A percentile compares a stretch with the other conserved stretches of the same genome.
These are phyloP conservation scores for Drosophila persimilis DNA, from an alignment of 1,140 invertebrate genomes.

Conservation along the genomic window DNA sequence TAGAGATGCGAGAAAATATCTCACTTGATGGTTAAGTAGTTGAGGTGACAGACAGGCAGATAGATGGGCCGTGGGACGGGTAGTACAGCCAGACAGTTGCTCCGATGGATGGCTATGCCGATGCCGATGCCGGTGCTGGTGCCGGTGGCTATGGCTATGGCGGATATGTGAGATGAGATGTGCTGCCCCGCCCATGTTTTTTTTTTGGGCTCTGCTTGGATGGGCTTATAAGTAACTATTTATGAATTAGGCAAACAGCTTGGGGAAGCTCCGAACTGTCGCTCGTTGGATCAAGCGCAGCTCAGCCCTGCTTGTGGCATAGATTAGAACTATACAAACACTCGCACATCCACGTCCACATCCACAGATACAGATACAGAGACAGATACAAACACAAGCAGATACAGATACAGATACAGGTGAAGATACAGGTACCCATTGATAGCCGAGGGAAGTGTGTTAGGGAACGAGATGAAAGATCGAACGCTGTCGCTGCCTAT, in stretches of 20 bases:
- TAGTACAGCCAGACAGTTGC: constrained; percentile 12
- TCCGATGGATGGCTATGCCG: not conserved
- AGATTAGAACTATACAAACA: constrained; percentile 64
- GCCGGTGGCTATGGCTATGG: too few species aligned
- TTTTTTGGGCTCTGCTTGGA: constrained; percentile 25
- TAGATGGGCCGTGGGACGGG: constrained; percentile 8
- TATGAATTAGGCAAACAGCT: constrained; percentile 78
- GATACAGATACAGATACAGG: constrained; percentile 1
- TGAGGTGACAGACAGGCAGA: constrained; percentile 57
- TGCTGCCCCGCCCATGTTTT: constrained; percentile 59
- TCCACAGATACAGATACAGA: not conserved
- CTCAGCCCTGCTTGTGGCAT: constrained; percentile 10
- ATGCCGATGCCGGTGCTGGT: too few species aligned
- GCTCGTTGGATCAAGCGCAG: too few species aligned
- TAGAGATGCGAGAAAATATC: constrained; percentile 73
- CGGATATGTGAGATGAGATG: not conserved
- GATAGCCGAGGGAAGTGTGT: too few species aligned
- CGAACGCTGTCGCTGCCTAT: constrained; percentile 52
- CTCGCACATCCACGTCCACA: constrained; percentile 10
- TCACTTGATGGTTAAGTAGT: constrained; percentile 77
- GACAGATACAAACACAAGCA: not conserved
- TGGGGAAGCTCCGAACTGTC: too few species aligned
- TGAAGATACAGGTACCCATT: not conserved
- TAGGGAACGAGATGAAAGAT: constrained; percentile 4
- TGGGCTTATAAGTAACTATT: constrained; percentile 72